Evolutionary conservation across 2,888 invertebrate genomes (phyloP).

Genomic region (Leptinotarsa rubiginosa): DNA sequence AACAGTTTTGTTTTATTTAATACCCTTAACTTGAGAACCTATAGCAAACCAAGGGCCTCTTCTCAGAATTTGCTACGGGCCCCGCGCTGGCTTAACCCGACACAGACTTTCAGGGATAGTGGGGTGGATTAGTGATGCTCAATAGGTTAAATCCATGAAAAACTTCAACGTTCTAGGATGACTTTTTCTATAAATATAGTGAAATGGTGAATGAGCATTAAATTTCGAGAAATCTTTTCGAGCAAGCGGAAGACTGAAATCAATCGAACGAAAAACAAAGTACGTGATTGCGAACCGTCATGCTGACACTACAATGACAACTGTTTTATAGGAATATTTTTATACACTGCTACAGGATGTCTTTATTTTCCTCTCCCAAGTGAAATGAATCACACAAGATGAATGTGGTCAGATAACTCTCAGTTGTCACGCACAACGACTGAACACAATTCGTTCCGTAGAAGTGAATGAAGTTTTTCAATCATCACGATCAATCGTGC

Average conservation of each 20-base stretch:
- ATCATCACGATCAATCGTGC: not conserved
- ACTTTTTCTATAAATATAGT: too few relatives aligned
- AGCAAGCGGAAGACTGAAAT: not conserved
- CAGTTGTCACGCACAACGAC: not conserved
- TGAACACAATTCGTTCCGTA: slow-evolving; percentile 6
- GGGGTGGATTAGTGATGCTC: too few relatives aligned
- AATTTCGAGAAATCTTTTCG: too few relatives aligned
- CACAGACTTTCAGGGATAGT: too few relatives aligned
- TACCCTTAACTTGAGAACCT: too few relatives aligned
- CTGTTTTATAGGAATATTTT: not conserved
- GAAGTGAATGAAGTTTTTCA: slow-evolving; percentile 1
- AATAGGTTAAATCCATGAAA: too few relatives aligned
- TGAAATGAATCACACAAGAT: slow-evolving; percentile 1
- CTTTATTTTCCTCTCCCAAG: not conserved
- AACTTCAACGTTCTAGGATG: too few relatives aligned
- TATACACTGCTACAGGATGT: not conserved
- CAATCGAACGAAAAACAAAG: not conserved
- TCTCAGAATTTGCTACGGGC: too few relatives aligned
- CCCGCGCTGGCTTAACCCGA: too few relatives aligned
- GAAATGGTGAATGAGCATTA: too few relatives aligned
- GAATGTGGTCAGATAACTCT: not conserved
- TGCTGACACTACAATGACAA: not conserved
- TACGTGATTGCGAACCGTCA: slow-evolving; percentile 8
- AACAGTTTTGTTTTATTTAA: too few relatives aligned
- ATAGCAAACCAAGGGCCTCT: too few relatives aligned